Evolutionary conservation across 2,888 invertebrate genomes (phyloP).

Genomic region (Nyleta sp.): DNA sequence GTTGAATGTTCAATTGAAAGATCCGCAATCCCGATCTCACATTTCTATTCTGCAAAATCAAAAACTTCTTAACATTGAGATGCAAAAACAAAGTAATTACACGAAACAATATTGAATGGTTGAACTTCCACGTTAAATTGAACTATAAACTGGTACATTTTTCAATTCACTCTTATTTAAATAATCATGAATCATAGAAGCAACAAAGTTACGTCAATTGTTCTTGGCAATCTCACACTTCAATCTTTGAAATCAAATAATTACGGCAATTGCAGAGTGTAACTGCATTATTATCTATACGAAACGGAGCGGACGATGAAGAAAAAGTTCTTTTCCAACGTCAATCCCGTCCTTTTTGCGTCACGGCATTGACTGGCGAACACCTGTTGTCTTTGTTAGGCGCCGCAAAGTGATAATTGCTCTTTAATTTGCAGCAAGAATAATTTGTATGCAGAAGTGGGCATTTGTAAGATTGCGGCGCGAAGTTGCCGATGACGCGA

Average conservation of each 20-base stretch:
- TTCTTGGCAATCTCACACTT: background rate
- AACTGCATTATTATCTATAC: constrained; percentile 18
- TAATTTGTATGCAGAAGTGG: constrained; percentile 7
- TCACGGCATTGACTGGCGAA: constrained; percentile 15
- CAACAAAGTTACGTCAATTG: no score
- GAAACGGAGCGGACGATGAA: no score
- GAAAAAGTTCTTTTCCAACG: background rate
- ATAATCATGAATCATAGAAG: no score
- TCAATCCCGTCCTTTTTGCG: constrained; percentile 28
- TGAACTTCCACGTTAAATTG: no score
- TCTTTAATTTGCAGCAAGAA: constrained; percentile 10
- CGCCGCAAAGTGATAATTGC: constrained; percentile 19
- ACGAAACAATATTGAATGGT: no score
- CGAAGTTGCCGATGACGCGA: constrained; percentile 9
- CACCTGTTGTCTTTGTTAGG: constrained; percentile 28
- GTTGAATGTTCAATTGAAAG: constrained; percentile 8
- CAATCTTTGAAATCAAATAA: background rate
- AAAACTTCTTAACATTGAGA: no score
- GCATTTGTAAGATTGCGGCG: background rate
- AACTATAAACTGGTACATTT: no score
- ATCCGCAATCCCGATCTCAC: background rate
- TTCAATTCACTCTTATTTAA: no score
- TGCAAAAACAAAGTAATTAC: no score
- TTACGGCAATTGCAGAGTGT: background rate
- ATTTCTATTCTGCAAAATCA: no score